Evolutionary conservation across 2,797 vertebrate species (phyloP), one percentile per base, ranked within the genome.

Genomic region (Chiropotes sagulatus): DNA sequence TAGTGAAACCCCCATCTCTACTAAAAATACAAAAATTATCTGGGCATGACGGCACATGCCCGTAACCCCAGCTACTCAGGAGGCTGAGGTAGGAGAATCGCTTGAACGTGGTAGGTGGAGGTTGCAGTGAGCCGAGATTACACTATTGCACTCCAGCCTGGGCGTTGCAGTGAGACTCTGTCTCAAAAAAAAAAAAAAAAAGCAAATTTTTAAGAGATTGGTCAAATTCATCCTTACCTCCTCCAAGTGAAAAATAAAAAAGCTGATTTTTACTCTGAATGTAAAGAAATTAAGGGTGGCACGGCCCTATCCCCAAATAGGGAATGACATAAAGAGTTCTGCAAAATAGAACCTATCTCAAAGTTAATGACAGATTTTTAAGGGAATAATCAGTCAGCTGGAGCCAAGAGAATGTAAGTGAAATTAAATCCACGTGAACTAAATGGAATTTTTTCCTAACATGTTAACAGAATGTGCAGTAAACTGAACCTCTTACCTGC

Each of bases 361-460:
- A 72, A 96, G 78, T 15, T 96, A 84, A 14, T 72, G 28, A 70
- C 17, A 96, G 80, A 81, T 86, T 95, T 97, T 61, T 70, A 97
- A 85, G 72, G 73, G n/a, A 79, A 44, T 72, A 79, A 80, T 96
- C n/a, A 91, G 20, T 82, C 61, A 80, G 26, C 36, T 91, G 48
- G 52, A 96, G 61, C 41, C 64, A 93, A 94, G 20, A 93, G 41
- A 93, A 90, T 93, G 30, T 44, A 80, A 83, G 19, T 82, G 44
- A 89, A 92, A 90, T 54, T 88, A 97, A 96, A 89, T 89, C 61
- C n/a, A 91, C 7, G 36, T 36, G 46, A 91, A 93, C 64, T 91
- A 88, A 84, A 90, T 82, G 22, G 12, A 57, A 79, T 39, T 67
- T n/a, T 72, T 73, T n/a, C 61, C 44, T 86, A 64, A 93, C 13